phyloP scores from a whole-genome alignment of 2,113 vertebrate species.

The Echinops telfairi region DNA sequence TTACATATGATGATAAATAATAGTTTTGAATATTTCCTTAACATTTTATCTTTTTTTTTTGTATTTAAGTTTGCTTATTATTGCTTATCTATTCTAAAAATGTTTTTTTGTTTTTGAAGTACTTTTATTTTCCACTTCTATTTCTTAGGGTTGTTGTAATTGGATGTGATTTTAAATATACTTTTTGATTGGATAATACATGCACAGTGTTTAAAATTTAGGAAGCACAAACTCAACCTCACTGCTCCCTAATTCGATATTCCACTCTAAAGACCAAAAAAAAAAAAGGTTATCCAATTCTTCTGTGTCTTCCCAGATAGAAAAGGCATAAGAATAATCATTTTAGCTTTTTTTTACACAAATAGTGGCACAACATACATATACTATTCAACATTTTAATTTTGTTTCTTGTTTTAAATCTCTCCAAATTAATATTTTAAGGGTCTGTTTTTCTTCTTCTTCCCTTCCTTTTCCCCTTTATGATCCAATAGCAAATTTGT shows the following conservation, averaged over 20 bases:
- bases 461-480: background rate
- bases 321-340: background rate
- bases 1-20: background rate
- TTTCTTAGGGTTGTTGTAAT: background rate
- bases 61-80: background rate
- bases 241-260: background rate
- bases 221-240: background rate
- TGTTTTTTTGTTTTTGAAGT: background rate
- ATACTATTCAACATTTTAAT: background rate
- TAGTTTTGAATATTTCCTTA: background rate
- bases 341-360: background rate
- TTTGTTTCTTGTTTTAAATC: constrained; percentile 6
- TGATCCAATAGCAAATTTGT: background rate
- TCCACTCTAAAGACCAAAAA: background rate
- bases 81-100: constrained; percentile 32
- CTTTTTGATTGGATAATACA: constrained; percentile 18
- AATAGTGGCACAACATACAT: background rate
- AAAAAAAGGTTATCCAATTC: background rate
- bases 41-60: background rate
- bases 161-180: constrained; percentile 39
- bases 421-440: background rate
- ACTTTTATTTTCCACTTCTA: constrained; percentile 52
- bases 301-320: background rate
- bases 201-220: constrained; percentile 30
- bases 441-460: background rate